Conservation (phyloP, 2,113 vertebrate species). For the Eulemur macaco region DNA sequence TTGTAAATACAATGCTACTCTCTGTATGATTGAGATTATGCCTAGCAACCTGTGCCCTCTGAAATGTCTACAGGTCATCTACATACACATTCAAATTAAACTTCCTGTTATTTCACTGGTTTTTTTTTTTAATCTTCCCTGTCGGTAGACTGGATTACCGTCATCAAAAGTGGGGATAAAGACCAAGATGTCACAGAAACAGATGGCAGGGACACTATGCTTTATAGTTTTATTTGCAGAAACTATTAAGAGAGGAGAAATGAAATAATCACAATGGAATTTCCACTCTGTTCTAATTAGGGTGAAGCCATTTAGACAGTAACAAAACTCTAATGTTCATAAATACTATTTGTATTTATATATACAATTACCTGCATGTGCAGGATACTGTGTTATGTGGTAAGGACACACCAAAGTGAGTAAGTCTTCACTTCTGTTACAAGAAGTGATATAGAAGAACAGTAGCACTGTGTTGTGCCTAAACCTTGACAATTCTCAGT, state of each 20-base stretch:
- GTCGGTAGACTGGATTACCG: background rate
- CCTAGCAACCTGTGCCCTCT: background rate
- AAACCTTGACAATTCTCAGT: background rate
- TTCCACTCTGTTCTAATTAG: background rate
- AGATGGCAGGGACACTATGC: background rate
- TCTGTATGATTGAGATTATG: background rate
- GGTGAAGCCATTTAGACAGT: background rate
- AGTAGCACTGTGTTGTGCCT: background rate
- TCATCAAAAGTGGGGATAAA: background rate
- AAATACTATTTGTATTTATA: background rate
- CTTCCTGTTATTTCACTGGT: background rate
- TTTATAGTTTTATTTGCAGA: background rate
- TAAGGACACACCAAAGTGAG: background rate
- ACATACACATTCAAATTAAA: background rate
- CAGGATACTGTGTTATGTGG: background rate
- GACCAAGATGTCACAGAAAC: background rate
- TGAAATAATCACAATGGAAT: background rate
- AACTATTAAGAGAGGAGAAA: background rate
- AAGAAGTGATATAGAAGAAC: background rate
- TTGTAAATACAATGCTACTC: background rate
- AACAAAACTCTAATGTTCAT: background rate
- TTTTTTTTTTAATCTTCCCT: background rate
- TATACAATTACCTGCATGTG: background rate
- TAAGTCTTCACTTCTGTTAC: background rate
- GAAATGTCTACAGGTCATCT: background rate